These are phyloP conservation scores for Sceliomorpha sp. DNA, from an alignment of 2,888 invertebrate species.

Conservation along the genomic window DNA sequence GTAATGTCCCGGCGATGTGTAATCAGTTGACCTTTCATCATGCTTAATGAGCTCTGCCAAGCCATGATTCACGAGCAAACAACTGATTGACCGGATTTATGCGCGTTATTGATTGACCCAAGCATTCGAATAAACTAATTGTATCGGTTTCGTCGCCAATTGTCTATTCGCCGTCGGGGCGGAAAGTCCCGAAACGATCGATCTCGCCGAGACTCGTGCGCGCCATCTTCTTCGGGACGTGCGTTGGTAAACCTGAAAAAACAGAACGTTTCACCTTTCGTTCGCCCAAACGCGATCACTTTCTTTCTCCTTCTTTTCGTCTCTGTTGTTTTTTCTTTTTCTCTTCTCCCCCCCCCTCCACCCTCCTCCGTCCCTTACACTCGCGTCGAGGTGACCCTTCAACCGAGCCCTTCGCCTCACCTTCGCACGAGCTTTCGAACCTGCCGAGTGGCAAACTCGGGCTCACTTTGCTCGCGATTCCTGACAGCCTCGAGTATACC, in stretches of 20 bases:
- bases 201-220: conserved; percentile 31
- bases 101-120: conserved; percentile 5
- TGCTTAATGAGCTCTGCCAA: conserved; percentile 40
- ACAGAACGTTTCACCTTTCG: conserved; percentile 41
- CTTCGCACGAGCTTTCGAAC: conserved; percentile 31
- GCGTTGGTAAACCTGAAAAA: too few relatives aligned
- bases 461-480: conserved; percentile 26
- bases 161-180: not conserved
- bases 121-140: conserved; percentile 6
- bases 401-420: conserved; percentile 7
- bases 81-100: conserved; percentile 24
- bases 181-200: conserved; percentile 5
- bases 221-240: too few relatives aligned
- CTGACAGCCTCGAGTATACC: conserved; percentile 24
- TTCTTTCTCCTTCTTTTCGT: conserved; percentile 21
- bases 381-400: not conserved
- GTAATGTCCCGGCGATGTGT: conserved; percentile 34
- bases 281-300: conserved; percentile 29
- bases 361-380: too few relatives aligned
- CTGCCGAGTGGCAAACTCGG: conserved; percentile 22
- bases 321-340: too few relatives aligned
- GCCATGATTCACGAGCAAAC: conserved; percentile 19
- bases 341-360: too few relatives aligned
- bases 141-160: not conserved
- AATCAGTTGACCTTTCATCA: conserved; percentile 42